Evolutionary conservation across 2,888 invertebrate species (phyloP).

Genomic region (Oscheius onirici): DNA sequence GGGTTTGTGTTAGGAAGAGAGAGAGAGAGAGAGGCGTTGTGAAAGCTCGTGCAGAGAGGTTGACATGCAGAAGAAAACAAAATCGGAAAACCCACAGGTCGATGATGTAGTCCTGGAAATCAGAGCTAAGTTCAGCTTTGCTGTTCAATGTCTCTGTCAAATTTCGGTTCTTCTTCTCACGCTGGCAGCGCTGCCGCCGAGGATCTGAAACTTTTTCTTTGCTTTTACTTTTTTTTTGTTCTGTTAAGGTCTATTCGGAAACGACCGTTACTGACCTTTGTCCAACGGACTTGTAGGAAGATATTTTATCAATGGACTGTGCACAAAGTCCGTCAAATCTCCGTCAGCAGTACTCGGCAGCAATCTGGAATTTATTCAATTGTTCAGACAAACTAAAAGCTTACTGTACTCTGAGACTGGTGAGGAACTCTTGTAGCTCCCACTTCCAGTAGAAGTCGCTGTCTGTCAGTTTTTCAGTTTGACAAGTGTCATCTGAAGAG

Average conservation of each 20-base stretch:
- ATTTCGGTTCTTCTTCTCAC: slow-evolving; percentile 7
- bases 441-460: slow-evolving; percentile 19
- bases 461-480: background rate
- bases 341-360: slow-evolving; percentile 22
- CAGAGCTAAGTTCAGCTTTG: background rate
- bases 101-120: slow-evolving; percentile 32
- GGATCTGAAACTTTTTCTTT: slow-evolving; percentile 3
- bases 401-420: slow-evolving; percentile 25
- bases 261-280: background rate
- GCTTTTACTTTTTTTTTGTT: too few species aligned
- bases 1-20: slow-evolving; percentile 2
- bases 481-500: slow-evolving; percentile 29
- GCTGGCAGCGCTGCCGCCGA: slow-evolving; percentile 4
- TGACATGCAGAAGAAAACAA: background rate
- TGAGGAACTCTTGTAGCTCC: slow-evolving; percentile 30
- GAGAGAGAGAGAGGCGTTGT: background rate
- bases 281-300: slow-evolving; percentile 25
- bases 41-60: background rate
- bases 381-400: background rate
- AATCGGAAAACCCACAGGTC: slow-evolving; percentile 28
- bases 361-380: slow-evolving; percentile 3
- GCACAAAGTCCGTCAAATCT: slow-evolving; percentile 16
- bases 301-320: slow-evolving; percentile 10
- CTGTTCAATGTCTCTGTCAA: slow-evolving; percentile 8
- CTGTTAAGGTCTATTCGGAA: too few species aligned